Evolutionary conservation across 1,140 invertebrate genomes (phyloP).

Genomic region (Drosophila novamexicana): DNA sequence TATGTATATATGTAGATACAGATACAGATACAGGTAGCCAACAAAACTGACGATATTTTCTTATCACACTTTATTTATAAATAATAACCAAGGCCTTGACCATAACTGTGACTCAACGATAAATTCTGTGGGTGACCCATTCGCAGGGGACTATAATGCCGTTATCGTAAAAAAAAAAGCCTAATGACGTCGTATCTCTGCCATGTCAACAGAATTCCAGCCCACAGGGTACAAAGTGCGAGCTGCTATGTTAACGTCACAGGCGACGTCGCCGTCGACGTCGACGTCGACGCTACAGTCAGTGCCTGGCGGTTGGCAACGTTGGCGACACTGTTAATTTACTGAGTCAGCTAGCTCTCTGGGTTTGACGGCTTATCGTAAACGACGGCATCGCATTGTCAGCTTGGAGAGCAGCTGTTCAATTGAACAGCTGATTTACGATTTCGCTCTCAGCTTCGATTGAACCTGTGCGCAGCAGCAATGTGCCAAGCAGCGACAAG

Average conservation of each 20-base stretch:
- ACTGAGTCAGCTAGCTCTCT: slow-evolving; percentile 14
- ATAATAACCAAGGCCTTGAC: slow-evolving; percentile 22
- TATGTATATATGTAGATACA: no score
- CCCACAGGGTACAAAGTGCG: slow-evolving; percentile 1
- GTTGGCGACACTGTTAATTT: not conserved
- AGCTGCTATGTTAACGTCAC: not conserved
- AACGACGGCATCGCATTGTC: slow-evolving; percentile 4
- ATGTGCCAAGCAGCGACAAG: slow-evolving; percentile 1
- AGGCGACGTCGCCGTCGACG: not conserved
- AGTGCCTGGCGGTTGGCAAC: not conserved
- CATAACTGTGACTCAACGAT: slow-evolving; percentile 18
- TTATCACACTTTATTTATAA: slow-evolving; percentile 1
- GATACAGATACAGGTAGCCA: not conserved
- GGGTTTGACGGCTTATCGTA: slow-evolving; percentile 9
- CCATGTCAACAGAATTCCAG: not conserved
- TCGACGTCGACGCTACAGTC: not conserved
- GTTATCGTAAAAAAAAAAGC: not conserved
- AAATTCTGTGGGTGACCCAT: slow-evolving; percentile 23
- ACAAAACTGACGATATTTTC: not conserved
- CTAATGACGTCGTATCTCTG: not conserved
- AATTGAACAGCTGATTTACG: slow-evolving; percentile 37
- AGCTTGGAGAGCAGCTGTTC: slow-evolving; percentile 32
- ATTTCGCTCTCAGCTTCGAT: slow-evolving; percentile 31
- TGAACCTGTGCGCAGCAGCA: slow-evolving; percentile 24
- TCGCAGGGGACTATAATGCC: not conserved